Evolutionary conservation across 2,888 invertebrate species (phyloP), one percentile per base, ranked within the genome.

Genomic region (Acleris emargana): DNA sequence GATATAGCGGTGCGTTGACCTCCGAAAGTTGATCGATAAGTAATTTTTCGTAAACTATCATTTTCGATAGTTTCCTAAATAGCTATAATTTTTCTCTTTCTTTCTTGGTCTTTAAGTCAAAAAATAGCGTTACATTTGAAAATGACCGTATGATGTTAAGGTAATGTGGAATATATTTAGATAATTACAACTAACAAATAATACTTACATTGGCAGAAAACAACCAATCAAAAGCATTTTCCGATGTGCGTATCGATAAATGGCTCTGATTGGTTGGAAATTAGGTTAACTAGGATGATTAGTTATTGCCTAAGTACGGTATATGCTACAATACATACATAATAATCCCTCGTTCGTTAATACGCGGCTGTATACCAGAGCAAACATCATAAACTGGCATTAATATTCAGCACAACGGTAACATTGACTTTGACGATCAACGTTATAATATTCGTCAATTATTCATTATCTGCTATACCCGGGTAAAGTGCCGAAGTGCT

Each of bases 381-480:
- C 42, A 64, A 64, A 53, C 64, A 58, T 64, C 49, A 58, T 64
- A 49, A 59, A 64, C 49, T 59, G 28, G 18, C 58, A 64, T 64
- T 64, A 64, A 59, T 59, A 64, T 64, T 47, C 58, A 53, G 47
- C 42, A 47, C 18, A 53, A 58, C 47, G 58, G 32, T 42, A 58
- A 64, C 58, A 64, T 59, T 64, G 64, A 53, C 53, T 64, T 61
- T 59, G 64, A 64, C 58, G 58, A 64, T 64, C 58, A 59, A 43
- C 64, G 58, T 59, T 59, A 64, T 64, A 42, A 64, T 64, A 58
- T 64, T 59, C 47, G 58, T 64, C 64, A 58, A 64, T 54, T 64
- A 59, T 59, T 64, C 64, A 64, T 64, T 64, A 58, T 59, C 32
- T 54, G 53, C 38, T 42, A 16, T 59, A 53, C 58, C 58, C 53